Evolutionary conservation across 2,113 vertebrate species (phyloP).

Genomic region (Alethe diademata): DNA sequence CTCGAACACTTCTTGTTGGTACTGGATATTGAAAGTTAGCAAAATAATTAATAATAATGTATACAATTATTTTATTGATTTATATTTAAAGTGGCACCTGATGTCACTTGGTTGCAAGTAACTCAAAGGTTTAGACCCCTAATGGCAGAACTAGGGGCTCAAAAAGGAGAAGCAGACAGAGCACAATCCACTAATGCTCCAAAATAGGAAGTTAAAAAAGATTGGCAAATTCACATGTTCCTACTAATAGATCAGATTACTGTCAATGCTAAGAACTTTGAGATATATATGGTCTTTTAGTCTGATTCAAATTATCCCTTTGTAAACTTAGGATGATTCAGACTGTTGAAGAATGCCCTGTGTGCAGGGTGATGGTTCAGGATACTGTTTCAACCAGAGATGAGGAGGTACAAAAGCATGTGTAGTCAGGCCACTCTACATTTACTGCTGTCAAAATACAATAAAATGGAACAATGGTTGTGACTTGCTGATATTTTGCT

Average conservation of each 20-base stretch:
- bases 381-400: background rate
- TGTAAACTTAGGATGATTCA: background rate
- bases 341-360: background rate
- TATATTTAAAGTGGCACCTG: background rate
- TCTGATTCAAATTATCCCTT: background rate
- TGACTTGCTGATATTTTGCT: background rate
- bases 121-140: background rate
- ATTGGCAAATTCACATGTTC: background rate
- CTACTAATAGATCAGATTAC: background rate
- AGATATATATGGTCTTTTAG: background rate
- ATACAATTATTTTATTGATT: background rate
- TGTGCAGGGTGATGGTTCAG: background rate
- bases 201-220: background rate
- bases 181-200: background rate
- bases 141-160: background rate
- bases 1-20: background rate
- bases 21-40: background rate
- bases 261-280: background rate
- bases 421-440: background rate
- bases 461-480: background rate
- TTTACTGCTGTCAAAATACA: background rate
- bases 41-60: background rate
- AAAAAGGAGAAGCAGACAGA: background rate
- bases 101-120: background rate
- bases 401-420: accelerated